A percentile compares a stretch with the other conserved stretches of the same genome.
These are phyloP conservation scores for Acronicta psi DNA, from an alignment of 2,888 invertebrate species.

Conservation along the genomic window DNA sequence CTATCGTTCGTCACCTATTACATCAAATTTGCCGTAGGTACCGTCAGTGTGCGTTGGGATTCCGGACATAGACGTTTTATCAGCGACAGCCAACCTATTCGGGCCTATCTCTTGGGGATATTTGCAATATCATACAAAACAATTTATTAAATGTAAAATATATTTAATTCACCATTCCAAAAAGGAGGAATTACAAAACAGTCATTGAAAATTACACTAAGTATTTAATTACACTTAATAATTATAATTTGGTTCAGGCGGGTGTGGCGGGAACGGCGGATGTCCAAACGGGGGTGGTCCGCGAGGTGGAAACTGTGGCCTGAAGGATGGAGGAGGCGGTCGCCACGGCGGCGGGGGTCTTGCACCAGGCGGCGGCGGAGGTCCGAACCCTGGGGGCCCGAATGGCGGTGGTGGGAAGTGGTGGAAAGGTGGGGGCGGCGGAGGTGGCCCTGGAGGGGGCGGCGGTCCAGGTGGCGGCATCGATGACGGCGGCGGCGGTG, in stretches of 20 bases:
- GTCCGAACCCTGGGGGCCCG: slow-evolving; percentile 69
- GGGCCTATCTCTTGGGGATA: no score
- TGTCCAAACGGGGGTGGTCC: slow-evolving; percentile 88
- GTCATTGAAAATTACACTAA: slow-evolving; percentile 42
- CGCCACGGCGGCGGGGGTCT: slow-evolving; percentile 74
- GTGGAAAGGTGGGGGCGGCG: slow-evolving; percentile 80
- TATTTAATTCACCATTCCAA: slow-evolving; percentile 43
- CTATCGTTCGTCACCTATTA: no score
- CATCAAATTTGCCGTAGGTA: no score
- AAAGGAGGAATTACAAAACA: slow-evolving; percentile 43
- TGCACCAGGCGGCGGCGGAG: slow-evolving; percentile 88
- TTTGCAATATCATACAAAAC: slow-evolving; percentile 2
- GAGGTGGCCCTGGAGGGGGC: slow-evolving; percentile 79
- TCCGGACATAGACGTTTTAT: no score
- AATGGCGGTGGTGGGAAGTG: slow-evolving; percentile 79
- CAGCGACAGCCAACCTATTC: no score
- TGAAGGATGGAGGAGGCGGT: slow-evolving; percentile 78
- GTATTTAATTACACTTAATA: slow-evolving; percentile 72
- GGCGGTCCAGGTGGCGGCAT: slow-evolving; percentile 82
- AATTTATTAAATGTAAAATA: slow-evolving; percentile 35
- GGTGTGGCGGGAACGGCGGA: slow-evolving; percentile 91
- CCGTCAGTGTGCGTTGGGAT: no score
- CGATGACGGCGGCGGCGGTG: slow-evolving; percentile 79
- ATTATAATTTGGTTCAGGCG: slow-evolving; percentile 86
- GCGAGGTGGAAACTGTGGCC: slow-evolving; percentile 67